Evolutionary conservation across 2,888 invertebrate species (phyloP).

Genomic region (Rambutsinella grinnellia): DNA sequence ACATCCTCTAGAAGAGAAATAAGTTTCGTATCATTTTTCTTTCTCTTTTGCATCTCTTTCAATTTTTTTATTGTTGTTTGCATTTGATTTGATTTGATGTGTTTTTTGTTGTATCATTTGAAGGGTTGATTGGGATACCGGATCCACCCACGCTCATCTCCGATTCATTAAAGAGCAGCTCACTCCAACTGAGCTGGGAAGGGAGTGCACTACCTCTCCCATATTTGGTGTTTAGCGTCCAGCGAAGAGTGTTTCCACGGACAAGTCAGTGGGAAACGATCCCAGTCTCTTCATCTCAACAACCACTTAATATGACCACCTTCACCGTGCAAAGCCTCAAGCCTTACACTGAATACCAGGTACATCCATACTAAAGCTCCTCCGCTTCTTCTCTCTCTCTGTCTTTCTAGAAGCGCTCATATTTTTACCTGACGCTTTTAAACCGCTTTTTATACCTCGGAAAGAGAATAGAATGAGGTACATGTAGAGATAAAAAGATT

Average conservation of each 20-base stretch:
- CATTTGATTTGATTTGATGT: conserved; percentile 11
- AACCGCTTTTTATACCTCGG: no score
- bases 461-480: no score
- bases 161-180: conserved; percentile 62
- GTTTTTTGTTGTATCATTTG: conserved; percentile 14
- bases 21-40: no score
- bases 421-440: no score
- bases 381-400: background rate
- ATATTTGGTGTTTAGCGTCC: conserved; percentile 63
- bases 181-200: conserved; percentile 65
- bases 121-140: conserved; percentile 60
- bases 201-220: conserved; percentile 59
- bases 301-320: conserved; percentile 72
- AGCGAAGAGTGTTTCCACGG: conserved; percentile 57
- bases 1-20: background rate
- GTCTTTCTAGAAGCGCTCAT: no score
- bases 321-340: conserved; percentile 80
- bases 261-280: conserved; percentile 63
- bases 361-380: conserved; percentile 70
- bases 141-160: conserved; percentile 64
- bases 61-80: background rate
- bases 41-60: background rate
- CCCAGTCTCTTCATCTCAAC: conserved; percentile 42
- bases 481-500: conserved; percentile 1
- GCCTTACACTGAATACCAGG: conserved; percentile 91